A percentile compares a stretch with the other conserved stretches of the same genome.
Evolutionary conservation across 2,797 vertebrate species (phyloP).

Genomic region (Sebastes taczanowskii): DNA sequence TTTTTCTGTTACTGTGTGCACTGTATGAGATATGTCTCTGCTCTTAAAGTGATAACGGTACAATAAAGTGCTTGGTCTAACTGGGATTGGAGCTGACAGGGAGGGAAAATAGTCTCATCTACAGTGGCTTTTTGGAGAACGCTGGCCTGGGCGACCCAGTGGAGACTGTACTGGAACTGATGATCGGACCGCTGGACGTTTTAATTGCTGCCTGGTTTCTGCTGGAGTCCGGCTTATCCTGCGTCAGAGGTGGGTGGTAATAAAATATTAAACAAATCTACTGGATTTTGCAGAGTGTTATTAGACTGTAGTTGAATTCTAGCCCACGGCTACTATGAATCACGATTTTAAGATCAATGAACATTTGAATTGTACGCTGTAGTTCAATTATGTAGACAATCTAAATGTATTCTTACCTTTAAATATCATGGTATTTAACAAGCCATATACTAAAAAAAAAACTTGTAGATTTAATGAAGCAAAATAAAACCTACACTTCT

Average conservation of each 20-base stretch:
- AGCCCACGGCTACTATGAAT: not conserved
- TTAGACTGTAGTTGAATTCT: not conserved
- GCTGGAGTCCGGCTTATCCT: not conserved
- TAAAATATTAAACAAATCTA: not conserved
- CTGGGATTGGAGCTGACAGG: conserved; percentile 30
- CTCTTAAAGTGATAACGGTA: not conserved
- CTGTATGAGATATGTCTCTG: not conserved
- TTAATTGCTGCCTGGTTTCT: not conserved
- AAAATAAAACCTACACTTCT: not conserved
- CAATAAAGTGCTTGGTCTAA: conserved; percentile 1
- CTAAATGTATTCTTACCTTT: not conserved
- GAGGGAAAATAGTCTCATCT: conserved; percentile 33
- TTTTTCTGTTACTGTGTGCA: not conserved
- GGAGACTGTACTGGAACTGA: conserved; percentile 21
- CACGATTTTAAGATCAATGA: not conserved
- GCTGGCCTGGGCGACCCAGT: conserved; percentile 20
- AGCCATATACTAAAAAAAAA: not conserved
- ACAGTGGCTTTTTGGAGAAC: conserved; percentile 4
- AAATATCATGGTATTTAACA: not conserved
- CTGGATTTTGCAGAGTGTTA: not conserved
- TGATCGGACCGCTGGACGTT: conserved; percentile 11
- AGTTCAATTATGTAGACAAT: not conserved
- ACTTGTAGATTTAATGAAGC: not conserved
- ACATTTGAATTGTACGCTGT: not conserved
- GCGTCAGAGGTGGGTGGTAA: conserved; percentile 20